Percentiles rank a stretch among this genome's conserved stretches.
phyloP scores from a whole-genome alignment of 1,140 invertebrate genomes.

The Pararge aegeria region DNA sequence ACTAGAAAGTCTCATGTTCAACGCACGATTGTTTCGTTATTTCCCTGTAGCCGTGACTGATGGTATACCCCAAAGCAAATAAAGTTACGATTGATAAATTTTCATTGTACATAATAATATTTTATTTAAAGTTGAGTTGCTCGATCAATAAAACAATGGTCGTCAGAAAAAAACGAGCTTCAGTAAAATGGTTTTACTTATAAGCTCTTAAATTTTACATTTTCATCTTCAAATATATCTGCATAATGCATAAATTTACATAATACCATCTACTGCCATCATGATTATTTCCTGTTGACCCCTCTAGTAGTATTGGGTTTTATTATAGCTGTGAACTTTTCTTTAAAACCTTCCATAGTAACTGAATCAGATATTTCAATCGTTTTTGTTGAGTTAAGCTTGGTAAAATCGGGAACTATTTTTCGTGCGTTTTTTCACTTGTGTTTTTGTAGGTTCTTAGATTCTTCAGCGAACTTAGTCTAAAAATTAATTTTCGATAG shows the following conservation, averaged over 20 bases:
- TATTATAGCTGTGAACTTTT: neutral
- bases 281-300: slow-evolving; percentile 2
- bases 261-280: slow-evolving; percentile 5
- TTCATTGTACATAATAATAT: neutral
- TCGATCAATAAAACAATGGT: neutral
- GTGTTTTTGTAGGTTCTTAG: no score
- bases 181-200: neutral
- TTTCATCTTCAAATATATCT: slow-evolving; percentile 6
- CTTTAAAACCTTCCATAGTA: no score
- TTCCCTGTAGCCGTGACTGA: slow-evolving; percentile 32
- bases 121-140: neutral
- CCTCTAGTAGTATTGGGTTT: neutral
- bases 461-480: no score
- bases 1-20: slow-evolving; percentile 51
- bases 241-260: slow-evolving; percentile 8
- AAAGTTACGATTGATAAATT: slow-evolving; percentile 4
- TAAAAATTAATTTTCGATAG: no score
- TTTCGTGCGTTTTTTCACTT: no score
- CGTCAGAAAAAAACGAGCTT: neutral
- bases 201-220: slow-evolving; percentile 5
- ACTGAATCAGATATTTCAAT: no score
- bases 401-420: no score
- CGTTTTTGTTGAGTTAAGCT: no score
- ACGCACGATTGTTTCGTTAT: slow-evolving; percentile 32
- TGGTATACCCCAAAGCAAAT: slow-evolving; percentile 24